These are phyloP conservation scores for Arenicola marina DNA, from an alignment of 2,888 invertebrate genomes.

Conservation along the genomic window DNA sequence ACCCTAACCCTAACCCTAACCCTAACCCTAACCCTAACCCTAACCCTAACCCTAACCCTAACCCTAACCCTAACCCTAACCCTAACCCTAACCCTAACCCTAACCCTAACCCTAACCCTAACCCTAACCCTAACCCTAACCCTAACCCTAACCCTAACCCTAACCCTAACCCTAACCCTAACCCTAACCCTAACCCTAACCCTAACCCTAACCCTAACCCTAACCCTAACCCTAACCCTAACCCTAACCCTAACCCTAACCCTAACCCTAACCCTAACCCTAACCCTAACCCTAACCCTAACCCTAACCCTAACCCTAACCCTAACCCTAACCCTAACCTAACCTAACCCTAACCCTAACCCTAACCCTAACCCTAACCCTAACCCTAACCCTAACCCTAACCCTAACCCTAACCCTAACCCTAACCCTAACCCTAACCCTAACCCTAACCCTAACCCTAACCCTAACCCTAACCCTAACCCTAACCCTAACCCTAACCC, in stretches of 20 bases:
- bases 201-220: conserved; percentile 35
- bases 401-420: no score
- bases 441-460: no score
- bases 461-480: no score
- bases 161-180: conserved; percentile 16
- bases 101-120: conserved; percentile 5
- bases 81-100: conserved; percentile 23
- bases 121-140: conserved; percentile 7
- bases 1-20: conserved; percentile 30
- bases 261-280: conserved; percentile 29
- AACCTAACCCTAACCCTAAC: no score
- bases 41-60: conserved; percentile 12
- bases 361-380: no score
- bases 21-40: conserved; percentile 34
- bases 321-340: no score
- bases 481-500: no score
- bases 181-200: conserved; percentile 20
- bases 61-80: conserved; percentile 12
- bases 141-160: conserved; percentile 9
- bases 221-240: conserved; percentile 35
- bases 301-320: conserved; percentile 25
- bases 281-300: conserved; percentile 28
- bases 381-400: no score
- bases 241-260: conserved; percentile 36
- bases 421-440: no score